A percentile compares a stretch with the other conserved stretches of the same genome.
Conservation (phyloP, 1,140 invertebrate species). For the Drosophila ananassae region DNA sequence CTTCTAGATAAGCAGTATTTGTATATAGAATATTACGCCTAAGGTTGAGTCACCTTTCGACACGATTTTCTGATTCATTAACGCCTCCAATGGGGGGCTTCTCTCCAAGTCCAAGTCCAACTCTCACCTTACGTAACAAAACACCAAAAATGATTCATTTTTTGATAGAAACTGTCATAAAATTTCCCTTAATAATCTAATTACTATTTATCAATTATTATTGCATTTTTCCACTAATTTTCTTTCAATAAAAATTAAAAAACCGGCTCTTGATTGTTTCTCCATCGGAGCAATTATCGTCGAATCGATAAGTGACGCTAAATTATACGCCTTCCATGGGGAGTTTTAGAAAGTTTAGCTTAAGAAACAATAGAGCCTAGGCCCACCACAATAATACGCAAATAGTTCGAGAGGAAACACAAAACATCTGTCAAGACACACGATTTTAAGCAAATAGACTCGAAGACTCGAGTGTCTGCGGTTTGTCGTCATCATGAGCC, state of each 20-base stretch:
- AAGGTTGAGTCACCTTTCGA: conserved; percentile 33
- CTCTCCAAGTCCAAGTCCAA: conserved; percentile 31
- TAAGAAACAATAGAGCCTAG: conserved; percentile 23
- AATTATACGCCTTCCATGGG: conserved; percentile 36
- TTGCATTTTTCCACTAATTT: conserved; percentile 9
- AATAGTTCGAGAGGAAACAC: conserved; percentile 22
- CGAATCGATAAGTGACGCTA: conserved; percentile 49
- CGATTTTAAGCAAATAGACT: conserved; percentile 36
- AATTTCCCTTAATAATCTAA: conserved; percentile 52
- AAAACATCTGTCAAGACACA: conserved; percentile 65
- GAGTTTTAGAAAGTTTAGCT: conserved; percentile 44
- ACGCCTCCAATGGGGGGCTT: conserved; percentile 3
- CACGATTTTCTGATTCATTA: conserved; percentile 58
- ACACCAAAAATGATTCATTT: conserved; percentile 53
- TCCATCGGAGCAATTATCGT: conserved; percentile 39
- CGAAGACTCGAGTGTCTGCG: not conserved
- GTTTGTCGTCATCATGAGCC: conserved; percentile 53
- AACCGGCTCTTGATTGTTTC: not conserved
- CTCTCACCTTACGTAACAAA: conserved; percentile 46
- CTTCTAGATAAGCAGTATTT: not conserved
- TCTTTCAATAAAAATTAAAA: not conserved
- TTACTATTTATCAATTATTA: conserved; percentile 51
- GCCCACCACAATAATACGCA: conserved; percentile 16
- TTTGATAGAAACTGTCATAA: conserved; percentile 12
- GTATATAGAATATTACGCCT: conserved; percentile 1